A percentile compares a stretch with the other conserved stretches of the same genome.
phyloP scores from a whole-genome alignment of 1,140 invertebrate species.

The Neelides sp. region DNA sequence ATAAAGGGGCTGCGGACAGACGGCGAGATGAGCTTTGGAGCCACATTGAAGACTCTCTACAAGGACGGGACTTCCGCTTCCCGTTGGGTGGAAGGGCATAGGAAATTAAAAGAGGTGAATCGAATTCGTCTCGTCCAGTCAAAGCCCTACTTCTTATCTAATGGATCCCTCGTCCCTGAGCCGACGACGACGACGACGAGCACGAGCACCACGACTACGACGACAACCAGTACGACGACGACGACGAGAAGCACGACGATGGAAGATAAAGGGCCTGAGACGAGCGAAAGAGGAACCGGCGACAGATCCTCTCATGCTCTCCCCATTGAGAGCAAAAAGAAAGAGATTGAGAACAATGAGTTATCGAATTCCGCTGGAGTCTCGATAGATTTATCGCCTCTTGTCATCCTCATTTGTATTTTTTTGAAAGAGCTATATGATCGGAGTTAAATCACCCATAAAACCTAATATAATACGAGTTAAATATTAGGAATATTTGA shows the following conservation, averaged over 20 bases:
- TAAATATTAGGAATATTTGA: no score
- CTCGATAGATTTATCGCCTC: no score
- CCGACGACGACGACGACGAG: conserved; percentile 19
- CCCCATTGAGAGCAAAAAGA: no score
- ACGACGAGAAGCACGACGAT: not conserved
- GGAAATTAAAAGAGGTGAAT: conserved; percentile 18
- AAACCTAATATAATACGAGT: no score
- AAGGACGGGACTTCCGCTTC: conserved; percentile 23
- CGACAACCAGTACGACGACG: not conserved
- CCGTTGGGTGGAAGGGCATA: conserved; percentile 20
- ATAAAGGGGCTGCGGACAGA: conserved; percentile 14
- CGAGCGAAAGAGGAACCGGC: not conserved
- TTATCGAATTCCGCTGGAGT: no score
- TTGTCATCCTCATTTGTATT: no score
- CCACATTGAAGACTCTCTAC: conserved; percentile 20
- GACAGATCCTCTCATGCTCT: no score
- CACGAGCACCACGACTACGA: conserved; percentile 14
- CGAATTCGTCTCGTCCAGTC: conserved; percentile 22
- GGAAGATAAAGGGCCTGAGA: not conserved
- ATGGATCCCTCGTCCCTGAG: conserved; percentile 20
- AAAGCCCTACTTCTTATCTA: conserved; percentile 15
- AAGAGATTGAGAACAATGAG: not conserved
- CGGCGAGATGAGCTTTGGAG: conserved; percentile 26
- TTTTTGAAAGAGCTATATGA: no score
- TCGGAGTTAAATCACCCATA: no score